Conservation (phyloP, 2,888 invertebrate species). For the Ophioninae sp. region DNA sequence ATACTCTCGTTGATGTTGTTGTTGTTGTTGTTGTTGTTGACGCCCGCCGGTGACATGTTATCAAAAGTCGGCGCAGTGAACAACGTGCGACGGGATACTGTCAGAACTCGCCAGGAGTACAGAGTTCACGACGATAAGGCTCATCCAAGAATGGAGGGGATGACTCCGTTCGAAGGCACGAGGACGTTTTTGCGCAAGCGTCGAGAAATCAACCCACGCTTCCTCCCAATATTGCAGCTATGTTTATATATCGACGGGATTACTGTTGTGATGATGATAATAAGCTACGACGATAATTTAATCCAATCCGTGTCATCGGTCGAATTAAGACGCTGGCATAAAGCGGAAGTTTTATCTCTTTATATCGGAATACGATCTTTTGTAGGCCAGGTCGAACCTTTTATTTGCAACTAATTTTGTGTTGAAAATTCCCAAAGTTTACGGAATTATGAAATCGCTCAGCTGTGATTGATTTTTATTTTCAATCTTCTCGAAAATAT, state of each 20-base stretch:
- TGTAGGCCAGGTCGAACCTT: no score
- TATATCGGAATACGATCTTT: background rate
- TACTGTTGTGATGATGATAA: background rate
- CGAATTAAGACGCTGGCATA: background rate
- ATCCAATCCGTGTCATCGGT: background rate
- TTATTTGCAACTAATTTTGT: background rate
- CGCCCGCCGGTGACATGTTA: slow-evolving; percentile 55
- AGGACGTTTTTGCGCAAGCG: slow-evolving; percentile 69
- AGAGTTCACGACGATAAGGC: slow-evolving; percentile 70
- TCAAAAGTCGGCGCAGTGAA: slow-evolving; percentile 59
- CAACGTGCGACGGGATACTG: slow-evolving; percentile 71
- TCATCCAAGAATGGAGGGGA: slow-evolving; percentile 73
- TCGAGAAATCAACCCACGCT: slow-evolving; percentile 68
- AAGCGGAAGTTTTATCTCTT: background rate
- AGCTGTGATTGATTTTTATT: no score
- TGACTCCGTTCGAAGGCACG: slow-evolving; percentile 30
- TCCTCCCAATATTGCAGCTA: slow-evolving; percentile 50
- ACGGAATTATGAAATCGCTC: background rate
- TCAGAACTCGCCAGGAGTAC: slow-evolving; percentile 64
- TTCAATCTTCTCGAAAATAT: background rate
- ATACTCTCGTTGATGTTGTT: slow-evolving; percentile 34
- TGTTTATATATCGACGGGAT: background rate
- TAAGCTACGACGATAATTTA: background rate
- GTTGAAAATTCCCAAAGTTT: background rate
- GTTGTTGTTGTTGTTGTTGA: slow-evolving; percentile 41